Percentiles rank a stretch among this genome's conserved stretches.
Conservation (phyloP, 2,888 invertebrate genomes). For the Gymnoscelis rufifasciata region DNA sequence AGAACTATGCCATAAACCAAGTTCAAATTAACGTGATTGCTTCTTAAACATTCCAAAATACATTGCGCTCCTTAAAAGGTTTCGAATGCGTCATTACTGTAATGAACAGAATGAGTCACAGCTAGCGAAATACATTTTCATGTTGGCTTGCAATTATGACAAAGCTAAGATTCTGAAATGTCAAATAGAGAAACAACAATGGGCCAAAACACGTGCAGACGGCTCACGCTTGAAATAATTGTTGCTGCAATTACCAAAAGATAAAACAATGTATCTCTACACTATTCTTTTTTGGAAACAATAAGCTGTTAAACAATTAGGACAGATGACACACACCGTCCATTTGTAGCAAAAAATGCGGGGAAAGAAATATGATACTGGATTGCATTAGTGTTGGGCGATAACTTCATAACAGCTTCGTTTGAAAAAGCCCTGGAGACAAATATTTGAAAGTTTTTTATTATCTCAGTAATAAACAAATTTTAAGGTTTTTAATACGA, state of each 20-base stretch:
- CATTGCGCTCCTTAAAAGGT: constrained; percentile 7
- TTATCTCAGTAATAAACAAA: no score
- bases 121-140: constrained; percentile 27
- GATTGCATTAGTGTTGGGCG: constrained; percentile 37
- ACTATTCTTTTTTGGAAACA: constrained; percentile 38
- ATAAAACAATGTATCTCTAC: constrained; percentile 27
- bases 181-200: constrained; percentile 39
- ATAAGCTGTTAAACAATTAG: constrained; percentile 65
- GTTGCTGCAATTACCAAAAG: constrained; percentile 29
- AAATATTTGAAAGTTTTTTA: neutral
- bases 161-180: constrained; percentile 40
- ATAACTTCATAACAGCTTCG: constrained; percentile 14
- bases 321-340: constrained; percentile 53
- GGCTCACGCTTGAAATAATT: constrained; percentile 33
- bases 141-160: constrained; percentile 37
- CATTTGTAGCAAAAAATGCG: constrained; percentile 55
- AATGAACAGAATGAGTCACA: constrained; percentile 19
- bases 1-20: no score
- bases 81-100: constrained; percentile 11
- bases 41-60: neutral
- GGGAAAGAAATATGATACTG: constrained; percentile 56
- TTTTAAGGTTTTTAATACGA: no score
- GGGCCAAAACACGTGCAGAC: constrained; percentile 40
- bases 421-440: constrained; percentile 26
- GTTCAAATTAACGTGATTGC: no score